Conservation (phyloP, 2,113 vertebrate genomes). For the Sinocyclocheilus rhinocerous region DNA sequence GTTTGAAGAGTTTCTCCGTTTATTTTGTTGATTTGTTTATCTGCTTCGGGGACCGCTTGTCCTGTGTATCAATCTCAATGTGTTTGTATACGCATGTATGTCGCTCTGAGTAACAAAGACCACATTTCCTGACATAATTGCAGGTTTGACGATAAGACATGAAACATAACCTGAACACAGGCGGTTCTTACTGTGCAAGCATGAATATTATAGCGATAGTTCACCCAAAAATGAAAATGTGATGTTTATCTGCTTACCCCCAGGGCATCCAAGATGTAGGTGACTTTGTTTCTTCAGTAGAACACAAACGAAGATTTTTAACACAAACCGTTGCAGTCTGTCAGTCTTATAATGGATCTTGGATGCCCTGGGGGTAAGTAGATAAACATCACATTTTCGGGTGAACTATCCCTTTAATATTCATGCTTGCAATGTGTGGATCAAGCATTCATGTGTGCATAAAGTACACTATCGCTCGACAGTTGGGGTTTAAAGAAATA, state of each 20-base stretch:
- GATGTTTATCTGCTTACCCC: no score
- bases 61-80: background rate
- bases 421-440: background rate
- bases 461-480: background rate
- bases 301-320: no score
- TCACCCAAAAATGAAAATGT: no score
- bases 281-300: no score
- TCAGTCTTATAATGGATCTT: no score
- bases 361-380: no score
- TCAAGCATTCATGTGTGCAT: background rate
- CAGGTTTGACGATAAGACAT: background rate
- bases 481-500: background rate
- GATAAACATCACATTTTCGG: no score
- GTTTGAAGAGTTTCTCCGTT: conserved; percentile 9
- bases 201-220: no score
- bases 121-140: background rate
- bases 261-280: no score
- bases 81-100: background rate
- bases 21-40: conserved; percentile 2
- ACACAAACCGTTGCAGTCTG: no score
- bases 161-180: background rate
- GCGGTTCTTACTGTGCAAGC: background rate
- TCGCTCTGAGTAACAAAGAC: background rate
- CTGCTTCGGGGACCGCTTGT: background rate
- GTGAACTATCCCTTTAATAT: background rate